Evolutionary conservation across 2,888 invertebrate genomes (phyloP).

Genomic region (Pherbina coryleti): DNA sequence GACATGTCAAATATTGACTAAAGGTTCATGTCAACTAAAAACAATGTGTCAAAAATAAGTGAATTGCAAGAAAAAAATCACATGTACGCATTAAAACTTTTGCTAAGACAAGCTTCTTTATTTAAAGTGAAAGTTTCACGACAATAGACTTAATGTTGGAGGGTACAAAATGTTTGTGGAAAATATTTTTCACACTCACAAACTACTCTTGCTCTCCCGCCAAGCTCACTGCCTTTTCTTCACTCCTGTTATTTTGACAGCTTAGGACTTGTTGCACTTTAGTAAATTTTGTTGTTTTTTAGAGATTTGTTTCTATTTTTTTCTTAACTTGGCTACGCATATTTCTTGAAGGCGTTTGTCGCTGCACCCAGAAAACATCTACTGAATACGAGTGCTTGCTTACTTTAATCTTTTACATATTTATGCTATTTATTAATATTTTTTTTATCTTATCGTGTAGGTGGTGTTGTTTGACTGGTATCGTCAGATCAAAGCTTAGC

Average conservation of each 20-base stretch:
- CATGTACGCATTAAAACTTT: not conserved
- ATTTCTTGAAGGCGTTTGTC: constrained; percentile 2
- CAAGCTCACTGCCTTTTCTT: not conserved
- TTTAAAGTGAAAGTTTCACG: constrained; percentile 25
- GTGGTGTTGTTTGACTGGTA: not conserved
- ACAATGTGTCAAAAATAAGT: not conserved
- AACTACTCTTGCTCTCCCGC: too few relatives aligned
- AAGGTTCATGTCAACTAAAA: not conserved
- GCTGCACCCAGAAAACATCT: constrained; percentile 5
- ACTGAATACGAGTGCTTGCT: not conserved
- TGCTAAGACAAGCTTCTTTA: not conserved
- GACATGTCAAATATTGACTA: constrained; percentile 27
- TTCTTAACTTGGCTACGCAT: not conserved
- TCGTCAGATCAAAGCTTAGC: not conserved
- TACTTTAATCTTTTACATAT: constrained; percentile 14
- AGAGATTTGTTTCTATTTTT: not conserved
- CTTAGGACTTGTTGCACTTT: not conserved
- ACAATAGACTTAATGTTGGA: not conserved
- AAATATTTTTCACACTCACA: too few relatives aligned
- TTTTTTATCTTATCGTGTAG: not conserved
- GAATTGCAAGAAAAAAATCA: not conserved
- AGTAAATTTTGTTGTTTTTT: not conserved
- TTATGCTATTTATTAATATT: not conserved
- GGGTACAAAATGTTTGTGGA: too few relatives aligned
- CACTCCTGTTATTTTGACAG: not conserved